phyloP scores from a whole-genome alignment of 2,113 vertebrate genomes.

The Odontesthes bonariensis region DNA sequence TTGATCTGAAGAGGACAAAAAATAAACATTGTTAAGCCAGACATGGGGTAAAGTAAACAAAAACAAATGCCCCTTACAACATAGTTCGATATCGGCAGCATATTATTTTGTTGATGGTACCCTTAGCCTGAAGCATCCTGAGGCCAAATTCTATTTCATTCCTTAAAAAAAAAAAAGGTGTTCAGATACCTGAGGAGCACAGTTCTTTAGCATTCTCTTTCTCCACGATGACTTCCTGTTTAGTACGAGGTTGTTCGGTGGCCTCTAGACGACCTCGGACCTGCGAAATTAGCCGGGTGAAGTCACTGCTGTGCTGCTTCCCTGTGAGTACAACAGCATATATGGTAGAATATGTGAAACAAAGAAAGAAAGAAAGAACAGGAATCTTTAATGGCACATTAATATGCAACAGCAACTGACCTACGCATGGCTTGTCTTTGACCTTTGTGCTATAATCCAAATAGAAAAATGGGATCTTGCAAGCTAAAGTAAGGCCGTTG shows the following conservation, averaged over 20 bases:
- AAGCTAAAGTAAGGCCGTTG: neutral
- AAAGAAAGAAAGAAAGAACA: neutral
- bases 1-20: slow-evolving; percentile 30
- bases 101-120: neutral
- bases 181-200: slow-evolving; percentile 60
- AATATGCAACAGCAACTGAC: neutral
- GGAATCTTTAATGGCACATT: neutral
- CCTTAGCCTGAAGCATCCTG: no score
- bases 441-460: neutral
- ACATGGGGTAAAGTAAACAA: neutral
- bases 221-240: slow-evolving; percentile 52
- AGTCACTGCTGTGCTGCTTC: slow-evolving; percentile 89
- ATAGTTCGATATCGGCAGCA: neutral
- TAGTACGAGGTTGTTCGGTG: slow-evolving; percentile 43
- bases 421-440: neutral
- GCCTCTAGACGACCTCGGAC: slow-evolving; percentile 85
- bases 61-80: no score
- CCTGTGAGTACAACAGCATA: slow-evolving; percentile 79
- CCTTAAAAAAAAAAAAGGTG: neutral
- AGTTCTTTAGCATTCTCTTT: slow-evolving; percentile 23
- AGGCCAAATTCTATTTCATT: neutral
- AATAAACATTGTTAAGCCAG: neutral
- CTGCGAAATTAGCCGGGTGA: slow-evolving; percentile 88
- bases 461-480: neutral
- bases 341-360: neutral